Base-by-base conservation (phyloP, 2,797 vertebrate genomes). In the Botia kubotai region DNA sequence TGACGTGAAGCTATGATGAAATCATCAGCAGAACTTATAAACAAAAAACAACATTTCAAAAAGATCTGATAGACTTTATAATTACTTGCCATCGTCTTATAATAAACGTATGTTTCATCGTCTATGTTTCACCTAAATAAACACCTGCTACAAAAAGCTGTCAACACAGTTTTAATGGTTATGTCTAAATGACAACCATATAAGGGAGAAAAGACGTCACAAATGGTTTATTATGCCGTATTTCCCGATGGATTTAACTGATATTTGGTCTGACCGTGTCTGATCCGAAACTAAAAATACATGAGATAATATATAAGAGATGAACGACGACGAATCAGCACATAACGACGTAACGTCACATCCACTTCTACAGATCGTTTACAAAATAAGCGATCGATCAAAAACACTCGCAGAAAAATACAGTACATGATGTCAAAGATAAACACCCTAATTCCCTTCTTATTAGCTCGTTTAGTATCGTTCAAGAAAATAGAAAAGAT, bases 1-100 rank as follows among this genome's bases (percentile, higher is more conserved):
- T 80, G 70, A 72, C 2, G 2, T 53, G 33, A 50, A 29, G 78
- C 50, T 55, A 36, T 80, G 16, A 73, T 11, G 78, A 80, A 80
- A 80, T 72, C 70, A 66, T 57, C 19, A 65, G 19, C 68, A 33
- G 43, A 36, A 14, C 14, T 52, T 12, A 78, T 21, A 78, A 71
- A 71, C 29, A 23, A 4, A 75, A n/a, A 76, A 52, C 12, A 62
- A 26, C 55, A 17, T 63, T 62, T 63, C 2, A 26, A 0, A 16
- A 29, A 70, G 16, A 23, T 50, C 52, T 69, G 21, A 6, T 4
- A 29, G 26, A 58, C 36, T 6, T 23, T 48, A 21, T 16, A 21
- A 57, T 19, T 17, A 0, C 43, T 13, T 12, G 19, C 1, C 23
- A 39, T 19, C 12, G 8, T 70, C 16, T 53, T 43, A 57, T 10